phyloP scores from a whole-genome alignment of 1,140 invertebrate species.

The Pteromalus puparum region DNA sequence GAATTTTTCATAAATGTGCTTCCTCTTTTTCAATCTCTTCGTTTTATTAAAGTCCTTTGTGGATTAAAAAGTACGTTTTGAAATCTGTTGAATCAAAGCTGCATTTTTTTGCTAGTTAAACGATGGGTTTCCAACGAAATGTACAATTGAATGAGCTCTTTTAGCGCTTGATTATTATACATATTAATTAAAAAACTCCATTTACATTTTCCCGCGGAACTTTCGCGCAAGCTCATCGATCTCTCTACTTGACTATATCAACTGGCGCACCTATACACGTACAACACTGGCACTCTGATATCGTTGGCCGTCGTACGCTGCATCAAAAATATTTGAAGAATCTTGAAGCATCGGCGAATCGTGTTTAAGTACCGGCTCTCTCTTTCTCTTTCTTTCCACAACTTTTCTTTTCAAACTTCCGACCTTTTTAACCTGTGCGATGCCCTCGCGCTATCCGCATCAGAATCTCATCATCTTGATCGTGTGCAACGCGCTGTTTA shows the following conservation, averaged over 20 bases:
- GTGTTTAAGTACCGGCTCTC: conserved; percentile 24
- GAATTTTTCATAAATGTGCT: too few species aligned
- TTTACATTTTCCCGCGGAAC: neutral
- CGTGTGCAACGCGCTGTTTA: too few species aligned
- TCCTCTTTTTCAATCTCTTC: too few species aligned
- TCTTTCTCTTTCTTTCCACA: neutral
- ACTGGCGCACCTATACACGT: neutral
- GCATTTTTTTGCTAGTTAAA: too few species aligned
- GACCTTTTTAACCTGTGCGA: neutral
- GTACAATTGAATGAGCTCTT: too few species aligned
- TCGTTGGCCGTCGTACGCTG: neutral
- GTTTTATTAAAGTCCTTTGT: too few species aligned
- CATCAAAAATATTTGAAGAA: conserved; percentile 33
- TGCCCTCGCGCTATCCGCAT: neutral
- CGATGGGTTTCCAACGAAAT: too few species aligned
- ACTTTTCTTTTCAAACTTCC: conserved; percentile 7
- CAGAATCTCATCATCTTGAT: neutral
- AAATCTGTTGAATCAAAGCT: too few species aligned
- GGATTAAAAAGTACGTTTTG: too few species aligned
- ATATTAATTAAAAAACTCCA: too few species aligned
- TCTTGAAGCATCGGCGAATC: conserved; percentile 36
- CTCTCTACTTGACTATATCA: neutral
- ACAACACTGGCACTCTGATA: neutral
- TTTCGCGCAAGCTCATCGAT: conserved; percentile 7
- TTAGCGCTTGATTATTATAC: too few species aligned